Conservation (phyloP, 1,140 invertebrate species). For the Cylas formicarius region DNA sequence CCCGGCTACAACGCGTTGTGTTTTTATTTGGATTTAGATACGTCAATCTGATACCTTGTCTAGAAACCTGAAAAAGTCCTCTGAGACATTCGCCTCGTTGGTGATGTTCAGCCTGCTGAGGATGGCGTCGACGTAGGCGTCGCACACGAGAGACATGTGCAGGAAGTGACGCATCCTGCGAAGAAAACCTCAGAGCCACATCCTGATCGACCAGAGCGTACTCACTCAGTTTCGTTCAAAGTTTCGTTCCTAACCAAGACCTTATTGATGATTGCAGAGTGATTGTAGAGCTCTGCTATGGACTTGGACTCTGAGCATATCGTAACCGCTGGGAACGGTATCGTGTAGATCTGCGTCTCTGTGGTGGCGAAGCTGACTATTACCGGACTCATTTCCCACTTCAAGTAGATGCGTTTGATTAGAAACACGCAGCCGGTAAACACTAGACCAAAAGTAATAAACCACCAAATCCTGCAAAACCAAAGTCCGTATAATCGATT, state of each 20-base stretch:
- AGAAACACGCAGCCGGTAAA: slow-evolving; percentile 16
- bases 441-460: slow-evolving; percentile 14
- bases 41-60: too few species aligned
- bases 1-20: too few species aligned
- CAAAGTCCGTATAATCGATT: too few species aligned
- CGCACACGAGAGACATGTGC: slow-evolving; percentile 25
- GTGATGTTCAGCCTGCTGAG: too few species aligned
- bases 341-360: slow-evolving; percentile 46
- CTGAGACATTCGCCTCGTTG: too few species aligned
- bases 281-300: too few species aligned
- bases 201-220: slow-evolving; percentile 3
- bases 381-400: slow-evolving; percentile 48
- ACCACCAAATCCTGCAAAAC: slow-evolving; percentile 24
- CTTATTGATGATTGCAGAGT: slow-evolving; percentile 24
- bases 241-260: slow-evolving; percentile 13
- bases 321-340: slow-evolving; percentile 49
- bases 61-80: neutral
- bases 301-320: slow-evolving; percentile 44
- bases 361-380: slow-evolving; percentile 49
- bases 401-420: slow-evolving; percentile 41
- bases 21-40: too few species aligned
- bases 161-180: neutral
- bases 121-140: neutral
- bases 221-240: slow-evolving; percentile 27
- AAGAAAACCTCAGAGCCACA: too few species aligned